A percentile compares a stretch with the other conserved stretches of the same genome.
Conservation (phyloP, 2,797 vertebrate species). For the Vireo griseus region DNA sequence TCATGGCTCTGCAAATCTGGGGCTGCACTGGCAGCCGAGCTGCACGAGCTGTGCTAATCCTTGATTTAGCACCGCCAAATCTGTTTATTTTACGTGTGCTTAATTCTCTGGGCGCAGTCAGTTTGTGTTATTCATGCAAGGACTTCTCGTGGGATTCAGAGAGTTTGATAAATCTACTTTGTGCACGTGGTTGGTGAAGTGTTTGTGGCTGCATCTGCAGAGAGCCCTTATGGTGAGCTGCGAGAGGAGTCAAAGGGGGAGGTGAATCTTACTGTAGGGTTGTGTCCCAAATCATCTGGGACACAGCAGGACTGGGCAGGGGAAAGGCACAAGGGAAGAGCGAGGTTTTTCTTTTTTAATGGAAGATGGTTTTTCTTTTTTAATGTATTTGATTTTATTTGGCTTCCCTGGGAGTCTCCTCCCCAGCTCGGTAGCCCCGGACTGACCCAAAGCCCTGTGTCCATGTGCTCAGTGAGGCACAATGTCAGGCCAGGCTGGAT, state of each 20-base stretch:
- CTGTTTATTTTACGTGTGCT: not conserved
- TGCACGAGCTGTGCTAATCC: not conserved
- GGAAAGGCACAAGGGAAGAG: not conserved
- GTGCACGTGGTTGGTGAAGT: not conserved
- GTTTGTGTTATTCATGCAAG: not conserved
- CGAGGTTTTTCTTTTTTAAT: not conserved
- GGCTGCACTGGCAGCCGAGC: not conserved
- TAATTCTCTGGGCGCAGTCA: not conserved
- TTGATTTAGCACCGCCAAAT: not conserved
- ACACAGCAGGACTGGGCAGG: accelerated
- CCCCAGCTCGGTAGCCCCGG: not conserved
- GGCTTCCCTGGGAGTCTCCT: not conserved
- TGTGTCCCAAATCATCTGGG: not conserved
- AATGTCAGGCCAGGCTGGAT: accelerated
- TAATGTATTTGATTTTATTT: accelerated
- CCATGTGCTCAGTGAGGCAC: accelerated
- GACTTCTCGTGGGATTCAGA: not conserved
- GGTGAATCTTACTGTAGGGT: not conserved
- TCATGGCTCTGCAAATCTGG: not conserved
- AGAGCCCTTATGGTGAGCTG: not conserved
- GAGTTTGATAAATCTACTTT: not conserved
- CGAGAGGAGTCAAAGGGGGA: not conserved
- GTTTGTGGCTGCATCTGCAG: not conserved
- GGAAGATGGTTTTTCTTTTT: not conserved
- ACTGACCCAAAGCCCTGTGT: not conserved